Evolutionary conservation across 2,888 invertebrate genomes (phyloP).

Genomic region (Chrysotoxum bicinctum): DNA sequence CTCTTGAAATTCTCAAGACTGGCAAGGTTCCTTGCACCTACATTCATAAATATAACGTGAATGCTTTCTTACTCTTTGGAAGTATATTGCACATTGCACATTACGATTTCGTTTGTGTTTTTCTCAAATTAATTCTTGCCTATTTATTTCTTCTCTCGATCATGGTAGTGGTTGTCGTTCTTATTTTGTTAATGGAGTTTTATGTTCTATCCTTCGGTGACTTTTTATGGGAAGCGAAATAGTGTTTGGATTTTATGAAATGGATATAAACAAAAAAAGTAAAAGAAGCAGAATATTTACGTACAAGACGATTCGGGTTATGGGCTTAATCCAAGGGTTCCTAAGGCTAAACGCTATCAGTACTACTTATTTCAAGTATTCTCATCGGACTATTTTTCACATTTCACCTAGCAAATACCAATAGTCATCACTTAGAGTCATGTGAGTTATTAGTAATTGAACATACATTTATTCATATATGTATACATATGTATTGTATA

Average conservation of each 20-base stretch:
- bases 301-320: not conserved
- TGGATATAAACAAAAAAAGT: constrained; percentile 29
- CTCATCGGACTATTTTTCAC: too few species aligned
- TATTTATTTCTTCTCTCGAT: constrained; percentile 23
- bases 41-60: not conserved
- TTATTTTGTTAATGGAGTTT: constrained; percentile 19
- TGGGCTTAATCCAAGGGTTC: not conserved
- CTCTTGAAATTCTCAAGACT: constrained; percentile 29
- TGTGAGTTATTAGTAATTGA: too few species aligned
- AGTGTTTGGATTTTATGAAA: constrained; percentile 37
- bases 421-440: too few species aligned
- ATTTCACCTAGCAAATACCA: too few species aligned
- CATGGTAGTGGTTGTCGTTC: constrained; percentile 10
- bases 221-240: constrained; percentile 36
- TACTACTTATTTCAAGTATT: too few species aligned
- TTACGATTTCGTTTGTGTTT: not conserved
- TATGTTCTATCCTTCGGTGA: constrained; percentile 23
- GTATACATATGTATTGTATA: too few species aligned
- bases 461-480: too few species aligned
- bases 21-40: constrained; percentile 1
- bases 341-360: not conserved
- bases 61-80: not conserved
- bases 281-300: not conserved
- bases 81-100: not conserved
- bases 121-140: constrained; percentile 49